Evolutionary conservation across 2,797 vertebrate species (phyloP), one percentile per base, ranked within the genome.

Genomic region (Hypotaenidia philippensis): DNA sequence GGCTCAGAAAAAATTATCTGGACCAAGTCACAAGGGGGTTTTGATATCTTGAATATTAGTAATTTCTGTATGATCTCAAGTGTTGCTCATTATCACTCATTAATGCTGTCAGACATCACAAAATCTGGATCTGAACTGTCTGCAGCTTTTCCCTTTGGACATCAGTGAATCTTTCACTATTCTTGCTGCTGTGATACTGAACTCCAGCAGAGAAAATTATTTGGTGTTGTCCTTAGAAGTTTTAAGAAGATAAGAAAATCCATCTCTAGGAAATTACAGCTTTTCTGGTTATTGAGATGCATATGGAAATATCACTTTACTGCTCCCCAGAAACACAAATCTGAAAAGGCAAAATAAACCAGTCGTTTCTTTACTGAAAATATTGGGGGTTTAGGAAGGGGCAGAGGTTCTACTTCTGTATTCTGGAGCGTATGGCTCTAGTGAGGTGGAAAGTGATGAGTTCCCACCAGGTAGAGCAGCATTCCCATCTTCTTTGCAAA

Each of bases 21-120:
- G 41, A 52, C 34, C 36, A 40, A 88, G 79, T 78, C 83, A 65
- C 21, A 36, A 53, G 65, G 49, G 47, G 29, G 3, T 1, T 70
- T 86, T 86, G 64, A 27, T 76, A 91, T 18, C 83, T 80, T 45
- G 26, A 56, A 25, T 64, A 55, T 79, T 68, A 40, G 82, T 59
- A 57, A 70, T 93, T 92, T 71, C 71, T 82, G 47, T 87, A 10
- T 77, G 52, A 80, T 93, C 84, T 91, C 49, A 63, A 68, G 84
- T 68, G 64, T 71, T 83, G 53, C 60, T 96, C 53, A 41, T 95
- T 94, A 89, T 77, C 89, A 45, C 81, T 93, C 83, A 74, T 89
- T 86, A 89, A 50, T 13, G 23, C 83, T 91, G 87, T 80, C 82
- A 91, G 59, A 83, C 64, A 89, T 92, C 79, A 83, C 76, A 89